These are phyloP conservation scores for Rhinogobio ventralis DNA, from an alignment of 2,797 vertebrate species.

Conservation along the genomic window DNA sequence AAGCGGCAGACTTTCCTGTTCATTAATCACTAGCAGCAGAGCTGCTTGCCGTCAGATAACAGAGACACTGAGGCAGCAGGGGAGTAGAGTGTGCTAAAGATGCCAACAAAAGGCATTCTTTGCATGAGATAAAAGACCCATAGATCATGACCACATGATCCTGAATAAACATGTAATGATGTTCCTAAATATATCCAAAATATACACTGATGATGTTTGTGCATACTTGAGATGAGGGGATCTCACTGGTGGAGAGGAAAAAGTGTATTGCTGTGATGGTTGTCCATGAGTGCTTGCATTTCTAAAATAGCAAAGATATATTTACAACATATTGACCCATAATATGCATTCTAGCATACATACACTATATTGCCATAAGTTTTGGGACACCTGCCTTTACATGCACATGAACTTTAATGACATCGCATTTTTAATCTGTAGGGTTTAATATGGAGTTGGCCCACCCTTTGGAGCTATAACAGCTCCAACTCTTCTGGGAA, in stretches of 20 bases:
- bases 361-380: too few species aligned
- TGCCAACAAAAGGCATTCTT: conserved; percentile 46
- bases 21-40: conserved; percentile 54
- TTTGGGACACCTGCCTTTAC: too few species aligned
- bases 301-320: neutral
- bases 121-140: conserved; percentile 36
- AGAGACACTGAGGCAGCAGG: conserved; percentile 26
- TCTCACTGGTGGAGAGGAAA: conserved; percentile 2
- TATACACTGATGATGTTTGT: neutral
- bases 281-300: conserved; percentile 14
- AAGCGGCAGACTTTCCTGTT: conserved; percentile 48
- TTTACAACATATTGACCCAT: neutral
- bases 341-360: conserved; percentile 17
- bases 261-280: neutral
- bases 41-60: conserved; percentile 34
- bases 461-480: too few species aligned
- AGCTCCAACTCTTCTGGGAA: too few species aligned
- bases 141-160: conserved; percentile 32
- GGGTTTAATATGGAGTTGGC: too few species aligned
- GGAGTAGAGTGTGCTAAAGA: conserved; percentile 25
- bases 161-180: conserved; percentile 19
- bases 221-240: neutral
- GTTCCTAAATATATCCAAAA: neutral
- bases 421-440: too few species aligned
- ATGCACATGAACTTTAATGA: too few species aligned